Percentiles rank a stretch among this genome's conserved stretches.
These are phyloP conservation scores for Diaprepes abbreviatus DNA, from an alignment of 2,888 invertebrate species.

Conservation along the genomic window DNA sequence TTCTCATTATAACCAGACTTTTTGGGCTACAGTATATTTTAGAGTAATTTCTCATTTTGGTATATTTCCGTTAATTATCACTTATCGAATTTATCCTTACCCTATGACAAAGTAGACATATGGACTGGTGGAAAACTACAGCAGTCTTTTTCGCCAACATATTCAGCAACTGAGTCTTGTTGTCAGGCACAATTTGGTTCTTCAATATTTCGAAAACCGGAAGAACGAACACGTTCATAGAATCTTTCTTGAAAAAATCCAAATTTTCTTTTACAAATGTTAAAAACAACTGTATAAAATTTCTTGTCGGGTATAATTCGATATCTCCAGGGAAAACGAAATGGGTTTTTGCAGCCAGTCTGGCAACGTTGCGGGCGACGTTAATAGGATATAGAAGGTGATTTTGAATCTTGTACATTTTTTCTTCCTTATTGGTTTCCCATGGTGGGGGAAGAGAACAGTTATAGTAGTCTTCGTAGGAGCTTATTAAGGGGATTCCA, in stretches of 20 bases:
- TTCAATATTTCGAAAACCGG: slow-evolving; percentile 58
- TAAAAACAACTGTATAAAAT: slow-evolving; percentile 58
- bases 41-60: no score
- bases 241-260: slow-evolving; percentile 41
- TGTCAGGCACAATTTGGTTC: slow-evolving; percentile 54
- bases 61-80: no score
- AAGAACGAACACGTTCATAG: slow-evolving; percentile 57
- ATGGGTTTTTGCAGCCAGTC: slow-evolving; percentile 58
- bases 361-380: slow-evolving; percentile 60
- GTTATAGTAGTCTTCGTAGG: slow-evolving; percentile 71
- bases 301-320: slow-evolving; percentile 59
- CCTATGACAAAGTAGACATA: slow-evolving; percentile 56
- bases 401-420: slow-evolving; percentile 60
- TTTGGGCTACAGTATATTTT: no score
- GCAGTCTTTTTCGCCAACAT: slow-evolving; percentile 57
- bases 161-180: slow-evolving; percentile 54
- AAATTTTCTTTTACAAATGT: slow-evolving; percentile 52
- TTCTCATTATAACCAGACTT: no score
- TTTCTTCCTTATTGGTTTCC: slow-evolving; percentile 73
- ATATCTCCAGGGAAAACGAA: slow-evolving; percentile 62
- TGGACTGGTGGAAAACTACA: slow-evolving; percentile 55
- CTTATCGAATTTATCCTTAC: slow-evolving; percentile 33
- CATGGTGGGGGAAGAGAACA: slow-evolving; percentile 80
- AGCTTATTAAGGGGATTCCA: slow-evolving; percentile 44
- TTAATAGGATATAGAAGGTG: slow-evolving; percentile 61